phyloP scores from a whole-genome alignment of 2,113 vertebrate species.

The Cyrtonyx montezumae region DNA sequence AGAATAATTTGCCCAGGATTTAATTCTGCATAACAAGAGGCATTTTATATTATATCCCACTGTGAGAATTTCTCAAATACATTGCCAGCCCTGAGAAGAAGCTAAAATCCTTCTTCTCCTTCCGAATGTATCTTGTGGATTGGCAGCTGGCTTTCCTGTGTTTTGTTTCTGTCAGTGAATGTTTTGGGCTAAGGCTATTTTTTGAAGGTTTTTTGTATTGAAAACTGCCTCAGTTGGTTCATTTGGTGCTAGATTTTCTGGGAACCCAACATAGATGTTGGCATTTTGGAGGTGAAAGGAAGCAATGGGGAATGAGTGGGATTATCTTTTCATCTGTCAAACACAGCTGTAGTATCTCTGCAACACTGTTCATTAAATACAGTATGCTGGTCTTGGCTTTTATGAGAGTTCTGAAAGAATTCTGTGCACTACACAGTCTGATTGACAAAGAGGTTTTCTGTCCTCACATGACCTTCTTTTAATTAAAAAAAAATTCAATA shows the following conservation, averaged over 20 bases:
- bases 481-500: slow-evolving; percentile 61
- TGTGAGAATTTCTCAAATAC: neutral
- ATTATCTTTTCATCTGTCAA: slow-evolving; percentile 36
- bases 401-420: slow-evolving; percentile 55
- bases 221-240: slow-evolving; percentile 5
- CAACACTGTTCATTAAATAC: slow-evolving; percentile 12
- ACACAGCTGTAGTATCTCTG: slow-evolving; percentile 45
- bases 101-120: neutral
- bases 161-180: neutral
- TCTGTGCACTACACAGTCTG: slow-evolving; percentile 36
- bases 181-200: neutral
- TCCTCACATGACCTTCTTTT: slow-evolving; percentile 66
- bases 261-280: slow-evolving; percentile 6
- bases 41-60: neutral
- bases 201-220: neutral
- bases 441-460: slow-evolving; percentile 63
- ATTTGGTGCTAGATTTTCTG: slow-evolving; percentile 41
- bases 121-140: neutral
- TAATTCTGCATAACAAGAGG: neutral
- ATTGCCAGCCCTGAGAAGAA: neutral
- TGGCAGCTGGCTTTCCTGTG: neutral
- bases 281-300: slow-evolving; percentile 19
- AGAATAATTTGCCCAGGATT: neutral
- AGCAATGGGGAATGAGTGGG: neutral
- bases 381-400: slow-evolving; percentile 23